These are phyloP conservation scores for Myzus persicae DNA, from an alignment of 1,140 invertebrate genomes.

Conservation along the genomic window DNA sequence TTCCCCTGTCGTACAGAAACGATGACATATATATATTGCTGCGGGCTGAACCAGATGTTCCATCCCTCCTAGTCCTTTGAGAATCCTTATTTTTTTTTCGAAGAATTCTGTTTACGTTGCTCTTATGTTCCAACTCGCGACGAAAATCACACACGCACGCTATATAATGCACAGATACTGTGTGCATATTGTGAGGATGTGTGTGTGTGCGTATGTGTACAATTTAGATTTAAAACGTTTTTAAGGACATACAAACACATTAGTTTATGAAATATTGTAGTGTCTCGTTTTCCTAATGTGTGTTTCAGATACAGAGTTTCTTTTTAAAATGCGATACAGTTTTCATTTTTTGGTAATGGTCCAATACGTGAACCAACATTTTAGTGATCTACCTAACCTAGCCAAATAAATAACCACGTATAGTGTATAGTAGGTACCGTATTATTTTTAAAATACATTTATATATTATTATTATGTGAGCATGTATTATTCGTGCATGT, in stretches of 20 bases:
- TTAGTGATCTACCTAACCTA: constrained; percentile 14
- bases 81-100: constrained; percentile 6
- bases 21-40: not conserved
- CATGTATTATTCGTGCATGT: not conserved
- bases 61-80: not conserved
- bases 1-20: not conserved
- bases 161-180: not conserved
- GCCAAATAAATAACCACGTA: constrained; percentile 17
- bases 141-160: constrained; percentile 25
- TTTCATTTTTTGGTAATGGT: constrained; percentile 36
- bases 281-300: not conserved
- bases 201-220: not conserved
- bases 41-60: not conserved
- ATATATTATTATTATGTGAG: not conserved
- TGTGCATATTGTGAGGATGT: not conserved
- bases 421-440: not conserved
- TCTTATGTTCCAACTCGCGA: not conserved
- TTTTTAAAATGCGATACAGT: constrained; percentile 8
- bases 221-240: constrained; percentile 42
- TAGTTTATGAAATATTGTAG: constrained; percentile 39
- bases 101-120: constrained; percentile 37
- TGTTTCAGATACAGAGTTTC: constrained; percentile 1
- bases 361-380: not conserved
- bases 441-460: constrained; percentile 39
- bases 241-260: constrained; percentile 49